Evolutionary conservation across 1,140 invertebrate genomes (phyloP), one percentile per base, ranked within the genome.

Genomic region (Araneus ventricosus): DNA sequence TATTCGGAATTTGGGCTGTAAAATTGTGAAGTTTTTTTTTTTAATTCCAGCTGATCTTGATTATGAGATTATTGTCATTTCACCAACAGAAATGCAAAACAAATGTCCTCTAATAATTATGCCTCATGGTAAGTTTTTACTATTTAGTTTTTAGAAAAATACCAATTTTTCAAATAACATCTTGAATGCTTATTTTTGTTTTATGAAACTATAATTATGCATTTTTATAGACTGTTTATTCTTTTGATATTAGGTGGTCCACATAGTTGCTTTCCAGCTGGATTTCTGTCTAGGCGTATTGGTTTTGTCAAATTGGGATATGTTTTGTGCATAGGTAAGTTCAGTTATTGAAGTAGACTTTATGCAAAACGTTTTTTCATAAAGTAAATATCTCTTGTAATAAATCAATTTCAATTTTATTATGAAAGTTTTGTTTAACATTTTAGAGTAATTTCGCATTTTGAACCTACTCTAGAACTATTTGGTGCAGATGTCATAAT

Each of bases 221-320:
- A n/a, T 20, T 70, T n/a, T 41, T 67, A n/a, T 27, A 67, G 4
- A 67, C 8, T 24, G 39, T 27, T 67, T 63, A 2, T 87, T 37
- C 4, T 27, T 63, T 88, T 10, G 24, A 37, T 57, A 27, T 20
- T 39, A 92, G 98, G 98, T 93, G 96, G 98, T 7, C 98, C 98
- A 2, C 98, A 99, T 95, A 95, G 96, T 20, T 95, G 95, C 7
- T 97, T 97, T 95, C 95, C 95, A 24, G 97, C 97, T 94, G 94
- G 95, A 0, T 98, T 96, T 94, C 95, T 95, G 0, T 94, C 97
- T 1, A 96, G 97, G 93, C 94, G 95, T 37, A 95, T 96, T 2
- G 95, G 97, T 4, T 97, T 97, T 92, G 95, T 95, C n/a, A 95
- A 96, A 93, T 94, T 97, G 34, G 97, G 97, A 80, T 94, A 94